Base-by-base conservation (phyloP, 1,140 invertebrate species). In the Leptinotarsa texana region DNA sequence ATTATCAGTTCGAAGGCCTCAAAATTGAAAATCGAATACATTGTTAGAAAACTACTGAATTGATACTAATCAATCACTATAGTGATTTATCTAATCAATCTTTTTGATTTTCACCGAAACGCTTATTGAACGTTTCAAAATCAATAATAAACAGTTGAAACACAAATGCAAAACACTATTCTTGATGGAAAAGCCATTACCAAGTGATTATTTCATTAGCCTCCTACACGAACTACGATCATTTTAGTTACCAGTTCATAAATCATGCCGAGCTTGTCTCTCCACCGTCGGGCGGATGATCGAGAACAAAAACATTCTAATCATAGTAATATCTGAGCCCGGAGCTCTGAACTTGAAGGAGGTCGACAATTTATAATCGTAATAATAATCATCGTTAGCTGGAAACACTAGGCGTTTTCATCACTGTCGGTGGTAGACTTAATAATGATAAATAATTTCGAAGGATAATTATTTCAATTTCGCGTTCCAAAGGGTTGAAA, bases 141-240 rank as follows among this genome's bases (percentile, higher is more conserved):
- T 8, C 33, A 42, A 11, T 42, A 42, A 42, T 42, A 42, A 42
- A 11, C 33, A 11, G 3, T 42, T 8, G 11, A 42, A 42, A 42
- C 33, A 42, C 33, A 42, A 33, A 42, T 11, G 8, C 33, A 42
- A 42, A 42, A 42, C 33, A 42, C 33, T 42, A 42, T 42, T 42
- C 33, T 11, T 42, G 33, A 42, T 11, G 33, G 33, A 42, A 42
- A 42, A 42, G 8, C 33, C 8, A 42, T 42, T 42, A 42, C 33
- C 68, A 27, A 66, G 63, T 67, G 73, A 74, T 75, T 75, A 75
- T 68, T 75, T 72, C 47, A 69, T 72, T 68, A 57, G 67, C 74
- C 74, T 69, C 74, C 74, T 24, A 75, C 74, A 72, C 71, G 63
- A 42, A 8, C 72, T 63, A 69, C 72, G 72, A 75, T 75, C 72